Base-by-base conservation (phyloP, 2,113 vertebrate genomes). In the Cyanistes caeruleus region DNA sequence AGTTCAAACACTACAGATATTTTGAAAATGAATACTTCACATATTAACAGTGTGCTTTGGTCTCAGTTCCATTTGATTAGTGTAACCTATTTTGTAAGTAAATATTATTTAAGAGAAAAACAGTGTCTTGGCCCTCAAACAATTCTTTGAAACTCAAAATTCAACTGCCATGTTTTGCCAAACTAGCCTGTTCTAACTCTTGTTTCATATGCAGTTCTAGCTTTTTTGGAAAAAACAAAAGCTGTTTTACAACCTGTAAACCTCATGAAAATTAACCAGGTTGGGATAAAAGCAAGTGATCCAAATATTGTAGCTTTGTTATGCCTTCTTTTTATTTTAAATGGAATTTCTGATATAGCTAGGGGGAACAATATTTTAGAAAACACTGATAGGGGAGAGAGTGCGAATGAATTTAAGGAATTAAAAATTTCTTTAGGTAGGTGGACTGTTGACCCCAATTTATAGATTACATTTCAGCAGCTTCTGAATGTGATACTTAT, bases 1-100 rank as follows among this genome's bases (percentile, higher is more conserved):
- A 65, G 76, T 81, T 80, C 10, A 96, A 90, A 44, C 22, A 48
- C 33, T 86, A 23, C 59, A 90, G 30, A 13, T 94, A 56, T 67
- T 88, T 93, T 86, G 51, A 48, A 91, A 95, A 64, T 33, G 76
- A 68, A 55, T 69, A 11, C 15, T 62, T 83, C 46, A 15, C 8
- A 10, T 55, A 8, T 33, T 56, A 72, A 28, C 3, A 23, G 12
- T 30, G 25, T 77, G 41, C 62, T 89, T 95, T 94, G 52, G 23
- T 93, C 69, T 91, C 37, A 15, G 1, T 68, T 53, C 11, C 0
- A 0, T 73, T 69, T 85, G 55, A 30, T n/a, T 86, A 44, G 22
- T 58, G 41, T 78, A 86, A 80, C 39, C 11, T 84, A 14, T 35
- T 6, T 39, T 83, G 15, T 85, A 27, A 2, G 1, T 86, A n/a